Conservation (phyloP, 2,797 vertebrate species). For the Rhincodon typus region DNA sequence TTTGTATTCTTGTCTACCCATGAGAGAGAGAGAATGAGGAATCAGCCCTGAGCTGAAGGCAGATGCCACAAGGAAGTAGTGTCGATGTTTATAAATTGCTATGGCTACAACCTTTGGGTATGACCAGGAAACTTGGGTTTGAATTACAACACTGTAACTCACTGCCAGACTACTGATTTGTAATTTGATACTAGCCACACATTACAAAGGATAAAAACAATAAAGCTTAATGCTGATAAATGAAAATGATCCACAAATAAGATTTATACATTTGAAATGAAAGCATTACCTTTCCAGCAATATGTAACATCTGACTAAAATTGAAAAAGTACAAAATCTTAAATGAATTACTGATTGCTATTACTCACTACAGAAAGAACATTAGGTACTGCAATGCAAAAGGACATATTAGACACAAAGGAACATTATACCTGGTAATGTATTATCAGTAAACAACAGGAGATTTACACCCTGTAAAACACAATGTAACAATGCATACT, state of each 20-base stretch:
- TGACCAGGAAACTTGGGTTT: background rate
- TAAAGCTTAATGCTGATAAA: conserved; percentile 25
- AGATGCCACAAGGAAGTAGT: background rate
- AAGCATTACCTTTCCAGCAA: background rate
- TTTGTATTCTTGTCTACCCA: background rate
- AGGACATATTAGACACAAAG: background rate
- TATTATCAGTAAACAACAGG: background rate
- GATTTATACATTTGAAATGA: conserved; percentile 6
- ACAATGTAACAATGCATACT: background rate
- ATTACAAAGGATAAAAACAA: conserved; percentile 22
- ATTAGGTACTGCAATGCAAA: background rate
- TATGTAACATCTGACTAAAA: background rate
- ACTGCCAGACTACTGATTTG: background rate
- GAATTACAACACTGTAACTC: background rate
- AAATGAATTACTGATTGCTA: conserved; percentile 1
- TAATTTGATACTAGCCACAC: background rate
- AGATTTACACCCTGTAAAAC: background rate
- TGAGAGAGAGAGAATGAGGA: background rate
- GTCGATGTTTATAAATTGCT: background rate
- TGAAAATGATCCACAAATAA: conserved; percentile 19
- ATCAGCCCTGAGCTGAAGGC: background rate
- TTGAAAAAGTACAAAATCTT: background rate
- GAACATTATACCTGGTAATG: background rate
- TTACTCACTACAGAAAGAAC: background rate
- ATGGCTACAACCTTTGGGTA: background rate